A percentile compares a stretch with the other conserved stretches of the same genome.
Conservation (phyloP, 53 echinoderm and acorn worm species). For the Patiria pectinifera region DNA sequence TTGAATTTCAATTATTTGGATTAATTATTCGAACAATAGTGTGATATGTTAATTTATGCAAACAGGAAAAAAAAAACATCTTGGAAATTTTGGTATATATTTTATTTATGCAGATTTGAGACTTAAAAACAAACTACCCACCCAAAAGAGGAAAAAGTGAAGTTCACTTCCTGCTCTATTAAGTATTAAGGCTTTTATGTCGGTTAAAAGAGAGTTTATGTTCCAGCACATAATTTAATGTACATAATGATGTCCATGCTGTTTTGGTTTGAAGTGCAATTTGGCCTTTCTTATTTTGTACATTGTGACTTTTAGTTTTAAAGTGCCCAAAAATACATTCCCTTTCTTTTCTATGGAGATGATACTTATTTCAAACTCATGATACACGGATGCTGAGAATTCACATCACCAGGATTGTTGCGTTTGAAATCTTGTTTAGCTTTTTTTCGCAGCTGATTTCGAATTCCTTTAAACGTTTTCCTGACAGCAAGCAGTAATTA, state of each 20-base stretch:
- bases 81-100: too few species aligned
- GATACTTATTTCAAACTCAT: too few species aligned
- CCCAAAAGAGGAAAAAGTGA: neutral
- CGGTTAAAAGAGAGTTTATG: neutral
- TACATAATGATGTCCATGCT: neutral
- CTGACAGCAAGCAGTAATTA: too few species aligned
- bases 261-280: slow-evolving; percentile 20
- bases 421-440: neutral
- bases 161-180: neutral
- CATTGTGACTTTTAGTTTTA: neutral
- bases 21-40: too few species aligned
- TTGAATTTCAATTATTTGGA: too few species aligned
- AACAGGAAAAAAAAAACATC: too few species aligned
- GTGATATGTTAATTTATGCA: too few species aligned
- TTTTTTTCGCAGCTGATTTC: neutral
- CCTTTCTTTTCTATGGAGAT: neutral
- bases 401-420: neutral
- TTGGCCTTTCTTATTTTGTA: neutral
- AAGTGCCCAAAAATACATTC: neutral
- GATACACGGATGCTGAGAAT: too few species aligned
- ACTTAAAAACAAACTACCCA: too few species aligned
- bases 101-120: too few species aligned
- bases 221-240: neutral
- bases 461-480: neutral
- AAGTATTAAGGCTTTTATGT: neutral